phyloP scores from a whole-genome alignment of 2,113 vertebrate genomes.

The Oxygymnocypris stewartii region DNA sequence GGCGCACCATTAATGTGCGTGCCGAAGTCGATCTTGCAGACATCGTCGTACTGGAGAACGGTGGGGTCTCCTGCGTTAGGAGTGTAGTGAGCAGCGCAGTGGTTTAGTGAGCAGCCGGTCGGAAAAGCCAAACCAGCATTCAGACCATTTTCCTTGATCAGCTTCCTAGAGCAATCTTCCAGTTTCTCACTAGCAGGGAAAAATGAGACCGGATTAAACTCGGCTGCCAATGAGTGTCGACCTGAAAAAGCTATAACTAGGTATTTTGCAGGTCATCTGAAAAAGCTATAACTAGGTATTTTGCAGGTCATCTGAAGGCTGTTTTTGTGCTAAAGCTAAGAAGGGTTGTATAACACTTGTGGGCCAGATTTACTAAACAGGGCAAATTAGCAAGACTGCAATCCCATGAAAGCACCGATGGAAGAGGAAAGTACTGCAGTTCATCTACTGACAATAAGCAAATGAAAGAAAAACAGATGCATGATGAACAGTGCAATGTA shows the following conservation, averaged over 20 bases:
- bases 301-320: not conserved
- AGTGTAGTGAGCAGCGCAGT: slow-evolving; percentile 97
- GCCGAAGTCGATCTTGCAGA: slow-evolving; percentile 98
- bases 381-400: not conserved
- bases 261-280: no score
- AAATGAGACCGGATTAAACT: not conserved
- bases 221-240: not conserved
- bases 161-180: slow-evolving; percentile 91
- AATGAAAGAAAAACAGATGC: no score
- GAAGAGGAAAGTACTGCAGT: no score
- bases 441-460: no score
- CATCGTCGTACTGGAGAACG: slow-evolving; percentile 92
- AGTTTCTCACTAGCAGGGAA: slow-evolving; percentile 84
- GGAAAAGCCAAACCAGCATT: slow-evolving; percentile 94
- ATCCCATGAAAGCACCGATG: not conserved
- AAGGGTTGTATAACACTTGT: not conserved
- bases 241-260: no score
- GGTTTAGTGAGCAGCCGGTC: slow-evolving; percentile 96
- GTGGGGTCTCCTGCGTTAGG: slow-evolving; percentile 96
- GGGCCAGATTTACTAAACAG: not conserved
- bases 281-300: no score
- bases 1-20: slow-evolving; percentile 92
- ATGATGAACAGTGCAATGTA: no score
- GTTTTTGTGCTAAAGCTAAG: not conserved
- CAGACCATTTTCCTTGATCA: slow-evolving; percentile 94